Evolutionary conservation across 2,888 invertebrate species (phyloP).

Genomic region (Eurytoma adleriae): DNA sequence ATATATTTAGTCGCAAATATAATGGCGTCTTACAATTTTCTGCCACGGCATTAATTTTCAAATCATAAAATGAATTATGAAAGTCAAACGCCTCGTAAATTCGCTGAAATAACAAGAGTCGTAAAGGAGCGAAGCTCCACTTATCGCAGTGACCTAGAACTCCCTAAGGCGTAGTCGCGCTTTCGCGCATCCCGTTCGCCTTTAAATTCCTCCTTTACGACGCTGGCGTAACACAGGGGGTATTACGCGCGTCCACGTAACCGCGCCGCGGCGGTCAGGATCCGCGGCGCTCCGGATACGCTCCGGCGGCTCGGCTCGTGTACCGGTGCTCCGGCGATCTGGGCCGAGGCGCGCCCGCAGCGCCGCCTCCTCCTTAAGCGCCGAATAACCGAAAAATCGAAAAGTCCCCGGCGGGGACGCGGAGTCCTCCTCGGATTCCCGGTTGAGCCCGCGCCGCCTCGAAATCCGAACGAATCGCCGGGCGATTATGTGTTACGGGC

Average conservation of each 20-base stretch:
- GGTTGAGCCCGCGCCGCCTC: neutral
- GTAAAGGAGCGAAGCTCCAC: neutral
- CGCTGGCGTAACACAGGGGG: neutral
- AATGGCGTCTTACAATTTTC: no score
- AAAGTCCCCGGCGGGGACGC: neutral
- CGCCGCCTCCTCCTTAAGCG: no score
- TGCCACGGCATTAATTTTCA: no score
- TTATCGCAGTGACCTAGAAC: conserved; percentile 29
- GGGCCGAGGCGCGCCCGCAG: conserved; percentile 62
- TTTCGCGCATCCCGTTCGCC: neutral
- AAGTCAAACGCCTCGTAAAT: no score
- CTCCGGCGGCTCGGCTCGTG: conserved; percentile 58
- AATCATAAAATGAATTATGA: no score
- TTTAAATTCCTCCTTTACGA: conserved; percentile 11
- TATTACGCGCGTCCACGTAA: conserved; percentile 13
- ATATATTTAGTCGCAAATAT: no score
- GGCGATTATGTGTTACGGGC: conserved; percentile 3
- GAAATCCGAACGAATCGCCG: neutral
- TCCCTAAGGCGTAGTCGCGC: neutral
- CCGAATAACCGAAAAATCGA: neutral
- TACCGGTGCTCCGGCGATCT: conserved; percentile 60
- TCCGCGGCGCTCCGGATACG: conserved; percentile 64
- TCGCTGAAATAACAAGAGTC: neutral
- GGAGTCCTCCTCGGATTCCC: no score
- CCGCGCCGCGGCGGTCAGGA: conserved; percentile 10